Evolutionary conservation across 2,888 invertebrate genomes (phyloP).

Genomic region (Ennomos quercinarius): DNA sequence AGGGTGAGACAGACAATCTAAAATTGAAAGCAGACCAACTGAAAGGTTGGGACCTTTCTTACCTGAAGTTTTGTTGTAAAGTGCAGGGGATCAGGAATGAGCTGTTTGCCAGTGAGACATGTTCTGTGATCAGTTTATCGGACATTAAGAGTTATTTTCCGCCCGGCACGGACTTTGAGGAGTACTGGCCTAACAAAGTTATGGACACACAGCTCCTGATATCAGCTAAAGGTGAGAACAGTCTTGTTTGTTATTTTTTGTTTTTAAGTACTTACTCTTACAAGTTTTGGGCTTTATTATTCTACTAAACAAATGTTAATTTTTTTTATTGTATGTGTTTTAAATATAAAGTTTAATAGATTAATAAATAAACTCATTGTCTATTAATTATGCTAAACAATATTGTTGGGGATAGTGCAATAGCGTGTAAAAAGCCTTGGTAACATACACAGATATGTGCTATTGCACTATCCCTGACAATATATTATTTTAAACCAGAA

Average conservation of each 20-base stretch:
- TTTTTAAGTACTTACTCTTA: background rate
- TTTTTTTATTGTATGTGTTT: no score
- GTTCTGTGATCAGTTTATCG: conserved; percentile 94
- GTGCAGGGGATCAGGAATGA: conserved; percentile 97
- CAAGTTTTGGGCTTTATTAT: no score
- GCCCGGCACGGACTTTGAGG: conserved; percentile 95
- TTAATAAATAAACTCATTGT: no score
- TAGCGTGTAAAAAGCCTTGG: no score
- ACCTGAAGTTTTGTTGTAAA: conserved; percentile 97
- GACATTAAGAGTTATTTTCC: conserved; percentile 97
- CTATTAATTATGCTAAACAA: no score
- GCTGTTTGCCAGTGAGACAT: conserved; percentile 95
- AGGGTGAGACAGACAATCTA: conserved; percentile 96
- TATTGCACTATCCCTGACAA: no score
- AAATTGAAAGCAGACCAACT: conserved; percentile 94
- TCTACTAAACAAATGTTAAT: background rate
- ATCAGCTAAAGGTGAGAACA: conserved; percentile 85
- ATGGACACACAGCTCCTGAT: conserved; percentile 92
- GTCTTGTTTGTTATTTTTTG: background rate
- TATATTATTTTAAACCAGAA: no score
- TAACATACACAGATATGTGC: no score
- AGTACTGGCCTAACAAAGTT: conserved; percentile 96
- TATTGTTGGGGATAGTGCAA: no score
- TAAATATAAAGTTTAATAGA: no score
- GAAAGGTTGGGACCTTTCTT: conserved; percentile 96